Evolutionary conservation across 2,888 invertebrate genomes (phyloP), one percentile per base, ranked within the genome.

Genomic region (Thelaira solivaga): DNA sequence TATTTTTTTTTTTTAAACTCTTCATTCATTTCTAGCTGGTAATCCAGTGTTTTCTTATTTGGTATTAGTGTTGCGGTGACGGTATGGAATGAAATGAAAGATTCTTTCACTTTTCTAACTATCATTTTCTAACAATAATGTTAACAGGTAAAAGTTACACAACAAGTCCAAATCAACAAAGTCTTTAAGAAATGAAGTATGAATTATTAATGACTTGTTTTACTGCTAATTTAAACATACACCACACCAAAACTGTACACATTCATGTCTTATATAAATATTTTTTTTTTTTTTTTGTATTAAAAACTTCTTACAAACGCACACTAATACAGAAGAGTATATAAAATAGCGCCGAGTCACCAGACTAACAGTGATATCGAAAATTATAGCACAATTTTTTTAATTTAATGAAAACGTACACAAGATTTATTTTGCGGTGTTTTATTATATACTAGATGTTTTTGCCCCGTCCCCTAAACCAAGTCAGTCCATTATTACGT

Each of bases 191-290:
- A n/a, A 68, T 73, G 20, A 74, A 78, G 69, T 78, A 74, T 78
- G 78, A 78, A 78, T 78, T 78, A 78, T 78, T 78, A 78, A 78
- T 78, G 74, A 78, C 78, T 78, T 74, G 78, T 69, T 78, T 71
- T 78, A 53, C 64, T 73, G 77, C 64, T 69, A 78, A 73, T 74
- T 77, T 74, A 74, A 74, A 61, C 59, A 64, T 39, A 64, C 43
- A 57, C 24, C 10, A 36, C 29, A 57, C 26, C n/a, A 49, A 29
- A 43, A 43, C 13, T 16, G 26, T 16, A 47, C 26, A 41, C 39
- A 57, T 26, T 13, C 4, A 57, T 22, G 22, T 29, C 36, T 36
- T 5, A n/a, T 36, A 1, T 7, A 13, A 13, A 39, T 31, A 13
- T 13, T 39, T 47, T 29, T 22, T n/a, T n/a, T n/a, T n/a, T n/a